A percentile compares a stretch with the other conserved stretches of the same genome.
phyloP scores from a whole-genome alignment of 2,888 invertebrate species.

The Lysandra bellargus region DNA sequence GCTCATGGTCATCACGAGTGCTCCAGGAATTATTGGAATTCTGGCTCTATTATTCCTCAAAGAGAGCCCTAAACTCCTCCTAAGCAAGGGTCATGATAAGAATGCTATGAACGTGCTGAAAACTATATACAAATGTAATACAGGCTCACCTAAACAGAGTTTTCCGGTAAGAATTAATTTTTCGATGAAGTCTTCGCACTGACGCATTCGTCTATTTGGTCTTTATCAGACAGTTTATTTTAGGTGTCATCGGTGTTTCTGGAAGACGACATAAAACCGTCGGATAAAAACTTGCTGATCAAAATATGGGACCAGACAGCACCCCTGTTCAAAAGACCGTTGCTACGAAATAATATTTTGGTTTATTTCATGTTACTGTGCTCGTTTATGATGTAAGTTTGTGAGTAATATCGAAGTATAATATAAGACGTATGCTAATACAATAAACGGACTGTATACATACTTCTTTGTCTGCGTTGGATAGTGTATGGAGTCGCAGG shows the following conservation, averaged over 20 bases:
- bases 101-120: slow-evolving; percentile 74
- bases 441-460: no score
- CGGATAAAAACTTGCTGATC: slow-evolving; percentile 44
- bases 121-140: slow-evolving; percentile 54
- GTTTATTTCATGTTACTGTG: slow-evolving; percentile 63
- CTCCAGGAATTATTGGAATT: slow-evolving; percentile 83
- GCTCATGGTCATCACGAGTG: slow-evolving; percentile 82
- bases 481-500: no score
- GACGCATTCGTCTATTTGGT: no score
- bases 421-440: no score
- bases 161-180: slow-evolving; percentile 48
- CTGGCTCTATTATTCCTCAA: slow-evolving; percentile 78
- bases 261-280: slow-evolving; percentile 47
- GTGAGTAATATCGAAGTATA: no score
- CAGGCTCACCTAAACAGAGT: slow-evolving; percentile 44
- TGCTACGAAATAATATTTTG: slow-evolving; percentile 59
- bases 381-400: slow-evolving; percentile 68
- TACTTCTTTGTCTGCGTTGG: no score
- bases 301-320: slow-evolving; percentile 68
- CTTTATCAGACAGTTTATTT: slow-evolving; percentile 31
- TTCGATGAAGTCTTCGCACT: no score
- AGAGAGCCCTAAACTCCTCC: slow-evolving; percentile 89
- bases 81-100: slow-evolving; percentile 80
- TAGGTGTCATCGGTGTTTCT: slow-evolving; percentile 54
- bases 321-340: slow-evolving; percentile 64